Evolutionary conservation across 2,113 vertebrate species (phyloP), one percentile per base, ranked within the genome.

Genomic region (Pao palembangensis): DNA sequence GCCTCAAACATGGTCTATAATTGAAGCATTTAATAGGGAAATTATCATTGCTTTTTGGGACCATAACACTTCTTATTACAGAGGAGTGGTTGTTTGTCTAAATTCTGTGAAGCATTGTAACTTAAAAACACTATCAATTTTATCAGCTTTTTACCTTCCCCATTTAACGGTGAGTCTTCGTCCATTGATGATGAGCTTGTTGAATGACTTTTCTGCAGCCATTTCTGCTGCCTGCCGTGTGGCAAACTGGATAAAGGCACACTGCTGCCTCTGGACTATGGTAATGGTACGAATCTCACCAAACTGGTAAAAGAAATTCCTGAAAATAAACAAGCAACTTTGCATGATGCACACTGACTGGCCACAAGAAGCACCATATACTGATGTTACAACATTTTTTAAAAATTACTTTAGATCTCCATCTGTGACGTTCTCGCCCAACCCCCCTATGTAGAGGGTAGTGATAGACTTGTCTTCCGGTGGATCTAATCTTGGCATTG

Each of bases 291-390:
- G 92, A 38, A 99, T 98, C 88, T 99, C 97, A 21, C 96, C 97
- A 75, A 98, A 99, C 85, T 98, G 97, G 83, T 98, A 99, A 74
- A 99, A 99, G 73, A 96, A 95, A 84, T 93, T 96, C 89, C 97
- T 99, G 75, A 43, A 8, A 46, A 1, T 19, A 59, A 3, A 67
- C 2, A 75, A 18, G 1, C 46, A 48, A 2, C 17, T 6, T 18
- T n/a, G 3, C 11, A 43, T n/a, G 17, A n/a, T 48, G 17, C 46
- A 44, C n/a, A 17, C 17, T 48, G 17, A 48, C 6, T 31, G 28
- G 28, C 28, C 28, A 31, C 28, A 31, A 31, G 8, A 31, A 31
- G 5, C 28, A 7, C 28, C 28, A 31, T 14, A 15, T 15, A 17
- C 43, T 5, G 11, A 16, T 44, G 43, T 44, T 14, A 44, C 43